phyloP scores from a whole-genome alignment of 2,797 vertebrate genomes.

The Halcyon chelicuti region DNA sequence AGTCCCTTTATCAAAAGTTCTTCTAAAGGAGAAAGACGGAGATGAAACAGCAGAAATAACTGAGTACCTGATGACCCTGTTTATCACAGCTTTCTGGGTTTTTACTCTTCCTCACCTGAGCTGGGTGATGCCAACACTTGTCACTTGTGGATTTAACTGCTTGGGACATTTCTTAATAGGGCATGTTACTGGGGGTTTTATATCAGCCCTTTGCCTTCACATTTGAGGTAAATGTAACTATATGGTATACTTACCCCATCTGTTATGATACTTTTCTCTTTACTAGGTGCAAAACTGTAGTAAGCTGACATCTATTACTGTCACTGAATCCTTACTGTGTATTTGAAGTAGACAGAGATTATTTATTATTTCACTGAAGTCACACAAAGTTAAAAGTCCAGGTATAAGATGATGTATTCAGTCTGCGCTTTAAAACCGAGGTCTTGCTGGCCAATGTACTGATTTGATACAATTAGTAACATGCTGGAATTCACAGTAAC shows the following conservation, averaged over 20 bases:
- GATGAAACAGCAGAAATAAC: neutral
- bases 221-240: constrained; percentile 8
- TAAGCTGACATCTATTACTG: constrained; percentile 14
- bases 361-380: constrained; percentile 31
- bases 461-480: neutral
- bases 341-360: constrained; percentile 22
- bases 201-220: constrained; percentile 2
- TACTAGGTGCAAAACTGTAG: constrained; percentile 5
- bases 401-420: neutral
- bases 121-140: neutral
- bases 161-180: constrained; percentile 1
- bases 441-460: neutral
- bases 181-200: neutral
- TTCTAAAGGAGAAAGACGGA: neutral
- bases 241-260: too few relatives aligned
- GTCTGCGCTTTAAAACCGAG: neutral
- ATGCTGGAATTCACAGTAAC: neutral
- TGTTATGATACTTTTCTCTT: constrained; percentile 18
- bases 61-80: neutral
- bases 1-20: neutral
- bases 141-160: constrained; percentile 1
- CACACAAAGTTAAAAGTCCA: neutral
- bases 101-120: neutral
- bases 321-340: neutral
- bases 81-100: neutral